phyloP scores from a whole-genome alignment of 2,797 vertebrate species.

The Enteromius afrohamiltoni region DNA sequence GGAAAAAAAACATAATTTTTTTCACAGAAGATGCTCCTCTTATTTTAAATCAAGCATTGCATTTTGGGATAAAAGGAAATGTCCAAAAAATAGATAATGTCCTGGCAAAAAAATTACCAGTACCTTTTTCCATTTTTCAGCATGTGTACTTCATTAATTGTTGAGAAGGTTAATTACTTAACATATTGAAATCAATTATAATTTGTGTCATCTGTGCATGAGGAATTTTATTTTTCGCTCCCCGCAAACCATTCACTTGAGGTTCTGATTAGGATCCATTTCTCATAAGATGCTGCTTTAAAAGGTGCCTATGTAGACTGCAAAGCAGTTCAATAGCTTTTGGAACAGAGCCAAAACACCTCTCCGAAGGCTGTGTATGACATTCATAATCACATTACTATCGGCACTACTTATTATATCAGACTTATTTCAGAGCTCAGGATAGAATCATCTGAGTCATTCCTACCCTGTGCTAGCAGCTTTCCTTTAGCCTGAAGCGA shows the following conservation, averaged over 20 bases:
- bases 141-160: background rate
- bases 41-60: background rate
- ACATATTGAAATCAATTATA: background rate
- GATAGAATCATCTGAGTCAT: constrained; percentile 19
- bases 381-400: constrained; percentile 33
- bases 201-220: background rate
- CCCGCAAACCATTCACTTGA: background rate
- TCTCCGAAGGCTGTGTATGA: background rate
- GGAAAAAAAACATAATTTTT: background rate
- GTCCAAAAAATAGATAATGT: background rate
- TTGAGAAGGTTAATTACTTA: background rate
- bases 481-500: constrained; percentile 22
- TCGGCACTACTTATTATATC: background rate
- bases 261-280: background rate
- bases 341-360: constrained; percentile 19
- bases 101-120: background rate
- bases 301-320: background rate
- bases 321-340: constrained; percentile 1
- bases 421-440: constrained; percentile 16
- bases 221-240: background rate
- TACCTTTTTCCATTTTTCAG: background rate
- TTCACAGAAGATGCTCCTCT: background rate
- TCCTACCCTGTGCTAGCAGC: constrained; percentile 22
- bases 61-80: background rate
- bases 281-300: background rate